These are phyloP conservation scores for Leucopsar rothschildi DNA, from an alignment of 2,113 vertebrate genomes.

Conservation along the genomic window DNA sequence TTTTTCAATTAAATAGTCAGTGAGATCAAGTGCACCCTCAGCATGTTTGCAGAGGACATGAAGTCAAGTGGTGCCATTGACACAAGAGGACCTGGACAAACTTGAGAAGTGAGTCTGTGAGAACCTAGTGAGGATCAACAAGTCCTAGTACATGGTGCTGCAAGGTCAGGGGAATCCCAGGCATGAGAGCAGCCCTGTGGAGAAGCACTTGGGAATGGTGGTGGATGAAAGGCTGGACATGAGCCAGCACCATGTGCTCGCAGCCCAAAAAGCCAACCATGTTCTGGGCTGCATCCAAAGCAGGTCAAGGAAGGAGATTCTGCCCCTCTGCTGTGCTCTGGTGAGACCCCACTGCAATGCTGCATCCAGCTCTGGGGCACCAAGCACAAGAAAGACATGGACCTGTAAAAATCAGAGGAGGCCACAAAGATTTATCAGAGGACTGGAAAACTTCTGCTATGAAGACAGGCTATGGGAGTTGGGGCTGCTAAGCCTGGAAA, in stretches of 20 bases:
- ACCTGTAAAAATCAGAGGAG: background rate
- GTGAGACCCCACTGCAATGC: background rate
- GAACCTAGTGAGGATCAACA: background rate
- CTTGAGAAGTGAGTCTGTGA: background rate
- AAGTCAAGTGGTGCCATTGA: background rate
- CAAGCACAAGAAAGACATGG: background rate
- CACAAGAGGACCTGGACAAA: background rate
- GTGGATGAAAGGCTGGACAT: background rate
- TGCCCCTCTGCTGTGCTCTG: background rate
- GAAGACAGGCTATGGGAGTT: background rate
- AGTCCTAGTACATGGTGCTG: background rate
- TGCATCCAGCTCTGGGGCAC: background rate
- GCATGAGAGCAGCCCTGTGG: background rate
- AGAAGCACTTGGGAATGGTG: background rate
- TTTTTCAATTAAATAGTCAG: background rate
- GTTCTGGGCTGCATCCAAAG: background rate
- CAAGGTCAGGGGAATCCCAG: background rate
- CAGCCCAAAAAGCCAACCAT: background rate
- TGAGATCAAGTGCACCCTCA: background rate
- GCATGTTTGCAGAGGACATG: background rate
- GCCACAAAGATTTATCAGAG: background rate
- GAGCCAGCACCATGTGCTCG: fast-evolving
- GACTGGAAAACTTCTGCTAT: background rate
- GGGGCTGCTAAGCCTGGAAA: background rate
- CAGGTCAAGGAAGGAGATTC: background rate